Base-by-base conservation (phyloP, 2,113 vertebrate species). In the Rhinoptilus africanus region DNA sequence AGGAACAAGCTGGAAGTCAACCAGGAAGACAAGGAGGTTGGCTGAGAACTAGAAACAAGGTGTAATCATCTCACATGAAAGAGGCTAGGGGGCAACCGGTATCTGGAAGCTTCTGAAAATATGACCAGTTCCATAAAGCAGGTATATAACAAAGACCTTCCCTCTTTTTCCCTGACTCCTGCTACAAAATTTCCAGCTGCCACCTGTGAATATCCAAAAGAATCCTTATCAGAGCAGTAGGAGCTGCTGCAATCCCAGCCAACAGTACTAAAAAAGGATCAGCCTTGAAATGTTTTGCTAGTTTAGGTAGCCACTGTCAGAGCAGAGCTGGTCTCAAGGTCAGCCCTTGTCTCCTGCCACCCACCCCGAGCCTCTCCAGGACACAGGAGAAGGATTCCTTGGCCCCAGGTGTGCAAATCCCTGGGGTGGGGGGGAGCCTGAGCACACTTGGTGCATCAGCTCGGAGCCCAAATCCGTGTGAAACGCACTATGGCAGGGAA, bases 391-490 rank as follows among this genome's bases (percentile, higher is more conserved):
- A 9, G 19, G 30, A 9, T 66, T 45, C 56, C 67, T 48, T 20
- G 45, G 47, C 48, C 35, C 14, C 10, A 10, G 14, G n/a, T 10
- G 32, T n/a, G 30, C 48, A 27, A 54, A 13, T 57, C 32, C 1
- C 73, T 24, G 45, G 39, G 66, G n/a, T n/a, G n/a, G 62, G 62
- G 47, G 41, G 51, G 63, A 91, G 26, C 37, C 69, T 5, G 79
- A 50, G 85, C 20, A 14, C 19, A 0, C n/a, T 8, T 3, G 41
- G 41, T 67, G 59, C 41, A 53, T 59, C 4, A 30, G 50, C 50
- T 45, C 4, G 1, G 62, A 64, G 32, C 24, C 35, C 6, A 41
- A 63, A 21, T 24, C 59, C 28, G 0, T 0, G 35, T 1, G 13
- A 37, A 37, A 5, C 11, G 8, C 32, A 47, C 32, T n/a, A 11